A percentile compares a stretch with the other conserved stretches of the same genome.
Conservation (phyloP, 2,797 vertebrate genomes). For the Ceryle rudis region DNA sequence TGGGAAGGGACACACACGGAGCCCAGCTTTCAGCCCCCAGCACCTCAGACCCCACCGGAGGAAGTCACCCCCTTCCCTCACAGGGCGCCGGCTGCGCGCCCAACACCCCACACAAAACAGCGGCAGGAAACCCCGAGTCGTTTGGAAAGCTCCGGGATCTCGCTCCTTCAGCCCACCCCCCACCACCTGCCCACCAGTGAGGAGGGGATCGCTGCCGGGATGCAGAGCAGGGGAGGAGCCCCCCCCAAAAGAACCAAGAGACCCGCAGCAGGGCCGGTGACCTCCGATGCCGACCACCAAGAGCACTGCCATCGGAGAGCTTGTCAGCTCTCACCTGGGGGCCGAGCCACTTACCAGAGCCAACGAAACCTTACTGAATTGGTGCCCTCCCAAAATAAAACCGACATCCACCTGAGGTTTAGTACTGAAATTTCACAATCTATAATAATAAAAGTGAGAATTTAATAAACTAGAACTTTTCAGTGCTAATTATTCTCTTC, state of each 20-base stretch:
- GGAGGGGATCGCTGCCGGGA: background rate
- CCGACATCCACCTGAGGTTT: fast-evolving
- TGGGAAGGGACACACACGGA: background rate
- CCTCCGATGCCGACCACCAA: too few species aligned
- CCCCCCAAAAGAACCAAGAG: background rate
- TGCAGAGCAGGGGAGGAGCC: fast-evolving
- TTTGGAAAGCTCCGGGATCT: background rate
- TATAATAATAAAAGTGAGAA: background rate
- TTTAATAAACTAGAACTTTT: background rate
- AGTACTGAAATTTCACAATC: background rate
- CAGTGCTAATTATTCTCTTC: background rate
- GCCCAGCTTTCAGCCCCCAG: background rate
- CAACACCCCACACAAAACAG: background rate
- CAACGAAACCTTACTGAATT: background rate
- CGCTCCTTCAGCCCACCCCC: background rate
- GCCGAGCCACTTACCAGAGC: background rate
- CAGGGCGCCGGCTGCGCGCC: background rate
- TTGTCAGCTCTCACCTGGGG: background rate
- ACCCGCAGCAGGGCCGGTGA: background rate
- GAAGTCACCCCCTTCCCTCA: background rate
- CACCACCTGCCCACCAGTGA: background rate
- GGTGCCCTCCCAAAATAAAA: background rate
- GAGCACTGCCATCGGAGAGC: background rate
- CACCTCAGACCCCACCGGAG: too few species aligned
- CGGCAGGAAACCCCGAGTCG: background rate